Evolutionary conservation across 2,797 vertebrate genomes (phyloP).

Genomic region (Margarornis squamiger): DNA sequence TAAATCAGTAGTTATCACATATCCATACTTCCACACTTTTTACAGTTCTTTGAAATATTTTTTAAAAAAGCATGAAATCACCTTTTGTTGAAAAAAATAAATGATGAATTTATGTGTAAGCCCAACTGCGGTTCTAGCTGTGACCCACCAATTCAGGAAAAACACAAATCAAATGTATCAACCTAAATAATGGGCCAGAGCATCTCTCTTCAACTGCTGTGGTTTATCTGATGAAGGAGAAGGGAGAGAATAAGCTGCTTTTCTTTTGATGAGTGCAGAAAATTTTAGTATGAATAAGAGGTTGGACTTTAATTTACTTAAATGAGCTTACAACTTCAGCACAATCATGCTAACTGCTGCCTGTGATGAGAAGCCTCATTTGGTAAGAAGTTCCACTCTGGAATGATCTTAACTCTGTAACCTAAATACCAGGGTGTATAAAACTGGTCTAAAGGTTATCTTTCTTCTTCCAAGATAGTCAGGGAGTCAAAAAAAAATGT

Average conservation of each 20-base stretch:
- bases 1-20: background rate
- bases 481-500: background rate
- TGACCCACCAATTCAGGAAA: background rate
- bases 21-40: background rate
- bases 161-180: background rate
- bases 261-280: background rate
- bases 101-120: accelerated
- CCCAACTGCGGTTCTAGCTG: background rate
- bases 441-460: background rate
- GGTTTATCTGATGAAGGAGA: background rate
- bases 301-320: background rate
- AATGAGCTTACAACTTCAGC: background rate
- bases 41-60: background rate
- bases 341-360: background rate
- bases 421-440: background rate
- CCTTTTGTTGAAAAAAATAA: background rate
- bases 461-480: background rate
- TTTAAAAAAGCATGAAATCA: background rate
- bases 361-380: background rate
- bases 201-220: background rate
- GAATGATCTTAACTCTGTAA: background rate
- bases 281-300: background rate
- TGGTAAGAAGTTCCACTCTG: background rate
- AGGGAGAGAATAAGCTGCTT: background rate
- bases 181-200: background rate